These are phyloP conservation scores for Cordilura impudica DNA, from an alignment of 2,888 invertebrate genomes.

Conservation along the genomic window DNA sequence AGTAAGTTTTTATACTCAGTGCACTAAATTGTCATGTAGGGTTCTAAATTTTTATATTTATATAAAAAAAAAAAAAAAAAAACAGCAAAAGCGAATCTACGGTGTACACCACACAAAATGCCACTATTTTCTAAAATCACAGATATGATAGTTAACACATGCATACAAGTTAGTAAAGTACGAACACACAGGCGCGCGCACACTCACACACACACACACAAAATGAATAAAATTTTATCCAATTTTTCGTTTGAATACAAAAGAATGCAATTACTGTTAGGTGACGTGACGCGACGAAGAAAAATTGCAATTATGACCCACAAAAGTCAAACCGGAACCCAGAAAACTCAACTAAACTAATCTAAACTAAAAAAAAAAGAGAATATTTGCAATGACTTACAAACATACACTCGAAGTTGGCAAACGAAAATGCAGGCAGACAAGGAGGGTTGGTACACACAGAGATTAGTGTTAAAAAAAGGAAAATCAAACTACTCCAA, in stretches of 20 bases:
- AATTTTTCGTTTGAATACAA: constrained; percentile 54
- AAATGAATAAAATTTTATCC: constrained; percentile 46
- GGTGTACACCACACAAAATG: constrained; percentile 25
- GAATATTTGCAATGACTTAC: neutral
- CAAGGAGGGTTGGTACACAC: too few relatives aligned
- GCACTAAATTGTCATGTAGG: too few relatives aligned
- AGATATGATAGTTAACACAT: constrained; percentile 41
- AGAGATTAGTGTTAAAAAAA: too few relatives aligned
- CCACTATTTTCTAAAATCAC: constrained; percentile 1
- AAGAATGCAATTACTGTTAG: constrained; percentile 59
- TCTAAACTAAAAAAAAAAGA: neutral
- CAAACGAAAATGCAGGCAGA: too few relatives aligned
- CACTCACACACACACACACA: neutral
- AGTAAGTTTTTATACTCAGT: too few relatives aligned
- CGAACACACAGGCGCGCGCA: neutral
- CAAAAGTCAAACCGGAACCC: constrained; percentile 56
- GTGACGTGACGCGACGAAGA: constrained; percentile 62
- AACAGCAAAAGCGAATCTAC: constrained; percentile 15
- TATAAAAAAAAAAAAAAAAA: too few relatives aligned
- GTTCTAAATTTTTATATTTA: too few relatives aligned
- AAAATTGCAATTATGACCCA: constrained; percentile 63
- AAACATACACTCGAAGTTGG: too few relatives aligned
- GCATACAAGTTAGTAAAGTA: neutral
- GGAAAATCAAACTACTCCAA: too few relatives aligned
- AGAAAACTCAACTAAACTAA: constrained; percentile 9